These are phyloP conservation scores for Miniopterus natalensis DNA, from an alignment of 2,113 vertebrate genomes.

Conservation along the genomic window DNA sequence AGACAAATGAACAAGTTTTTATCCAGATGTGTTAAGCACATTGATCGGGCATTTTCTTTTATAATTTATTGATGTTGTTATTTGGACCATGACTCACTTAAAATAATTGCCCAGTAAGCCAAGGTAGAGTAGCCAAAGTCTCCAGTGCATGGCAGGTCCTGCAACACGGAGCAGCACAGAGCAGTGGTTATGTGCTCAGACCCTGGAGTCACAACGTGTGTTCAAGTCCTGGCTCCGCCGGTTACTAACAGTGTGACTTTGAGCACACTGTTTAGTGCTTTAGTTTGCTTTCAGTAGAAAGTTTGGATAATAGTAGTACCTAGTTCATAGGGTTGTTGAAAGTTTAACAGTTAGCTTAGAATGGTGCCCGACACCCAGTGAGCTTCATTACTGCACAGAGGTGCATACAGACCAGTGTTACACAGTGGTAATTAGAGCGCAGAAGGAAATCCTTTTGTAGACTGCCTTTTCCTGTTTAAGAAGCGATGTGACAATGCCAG, in stretches of 20 bases:
- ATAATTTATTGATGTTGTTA: not conserved
- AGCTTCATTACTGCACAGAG: not conserved
- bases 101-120: not conserved
- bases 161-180: not conserved
- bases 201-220: not conserved
- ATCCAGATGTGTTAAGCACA: not conserved
- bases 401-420: not conserved
- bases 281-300: constrained; percentile 3
- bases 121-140: not conserved
- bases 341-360: not conserved
- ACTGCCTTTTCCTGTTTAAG: not conserved
- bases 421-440: not conserved
- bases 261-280: not conserved
- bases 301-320: not conserved
- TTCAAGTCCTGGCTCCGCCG: not conserved
- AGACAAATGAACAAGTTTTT: not conserved
- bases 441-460: not conserved
- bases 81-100: not conserved
- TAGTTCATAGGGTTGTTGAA: not conserved
- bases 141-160: not conserved
- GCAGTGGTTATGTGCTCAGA: not conserved
- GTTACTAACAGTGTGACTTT: not conserved
- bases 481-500: not conserved
- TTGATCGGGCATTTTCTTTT: not conserved
- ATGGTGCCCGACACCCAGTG: not conserved